phyloP scores from a whole-genome alignment of 2,797 vertebrate species.

The Sternarchorhynchus goeldii region DNA sequence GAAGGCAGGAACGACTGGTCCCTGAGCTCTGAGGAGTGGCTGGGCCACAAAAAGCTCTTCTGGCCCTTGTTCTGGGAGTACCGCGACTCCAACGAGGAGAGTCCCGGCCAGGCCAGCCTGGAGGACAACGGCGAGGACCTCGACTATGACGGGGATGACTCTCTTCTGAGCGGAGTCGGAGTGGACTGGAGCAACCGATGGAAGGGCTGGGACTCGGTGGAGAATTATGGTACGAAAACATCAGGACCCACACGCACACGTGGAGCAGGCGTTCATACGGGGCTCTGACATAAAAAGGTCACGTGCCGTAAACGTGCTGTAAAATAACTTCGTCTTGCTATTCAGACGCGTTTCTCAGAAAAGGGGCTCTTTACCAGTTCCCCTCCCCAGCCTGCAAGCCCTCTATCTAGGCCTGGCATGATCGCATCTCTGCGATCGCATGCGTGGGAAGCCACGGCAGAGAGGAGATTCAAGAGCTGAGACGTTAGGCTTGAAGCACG shows the following conservation, averaged over 20 bases:
- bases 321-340: constrained; percentile 4
- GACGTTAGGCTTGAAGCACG: background rate
- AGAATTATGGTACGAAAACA: constrained; percentile 78
- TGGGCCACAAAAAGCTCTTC: constrained; percentile 80
- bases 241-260: background rate
- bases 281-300: background rate
- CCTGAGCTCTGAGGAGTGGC: constrained; percentile 76
- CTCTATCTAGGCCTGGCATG: constrained; percentile 49
- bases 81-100: constrained; percentile 68
- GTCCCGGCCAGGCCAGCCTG: constrained; percentile 61
- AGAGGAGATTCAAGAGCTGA: too few relatives aligned
- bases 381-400: constrained; percentile 30
- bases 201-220: constrained; percentile 79
- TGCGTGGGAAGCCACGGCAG: background rate
- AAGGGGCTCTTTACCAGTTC: constrained; percentile 45
- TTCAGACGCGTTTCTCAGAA: constrained; percentile 22
- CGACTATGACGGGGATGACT: constrained; percentile 74
- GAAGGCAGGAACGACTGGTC: constrained; percentile 82
- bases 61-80: constrained; percentile 89
- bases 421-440: constrained; percentile 40
- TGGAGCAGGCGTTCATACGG: background rate
- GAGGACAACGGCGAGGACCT: constrained; percentile 73
- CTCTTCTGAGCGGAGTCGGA: constrained; percentile 74
- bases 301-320: background rate
- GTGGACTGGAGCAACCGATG: constrained; percentile 72